Conservation (phyloP, 2,113 vertebrate species). For the Pogona vitticeps region DNA sequence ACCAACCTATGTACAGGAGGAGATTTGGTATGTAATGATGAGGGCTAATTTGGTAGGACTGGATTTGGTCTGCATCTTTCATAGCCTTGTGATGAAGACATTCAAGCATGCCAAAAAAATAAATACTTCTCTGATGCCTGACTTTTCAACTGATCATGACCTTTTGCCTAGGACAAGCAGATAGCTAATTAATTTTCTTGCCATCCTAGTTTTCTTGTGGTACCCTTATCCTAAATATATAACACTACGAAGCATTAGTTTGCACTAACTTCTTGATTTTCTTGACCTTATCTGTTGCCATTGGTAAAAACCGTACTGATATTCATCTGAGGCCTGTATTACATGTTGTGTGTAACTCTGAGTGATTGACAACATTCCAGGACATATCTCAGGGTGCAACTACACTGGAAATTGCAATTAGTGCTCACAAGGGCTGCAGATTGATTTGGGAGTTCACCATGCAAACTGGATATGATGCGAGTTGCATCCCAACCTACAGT, state of each 20-base stretch:
- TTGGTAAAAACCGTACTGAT: too few relatives aligned
- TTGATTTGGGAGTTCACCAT: too few relatives aligned
- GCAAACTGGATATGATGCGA: too few relatives aligned
- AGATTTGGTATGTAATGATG: neutral
- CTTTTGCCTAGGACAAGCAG: neutral
- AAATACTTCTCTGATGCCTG: neutral
- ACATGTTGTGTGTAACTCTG: too few relatives aligned
- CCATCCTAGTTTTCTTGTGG: too few relatives aligned
- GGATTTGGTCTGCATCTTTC: neutral
- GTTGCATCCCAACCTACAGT: too few relatives aligned
- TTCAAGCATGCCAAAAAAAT: neutral
- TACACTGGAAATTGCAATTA: too few relatives aligned
- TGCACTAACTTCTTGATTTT: neutral
- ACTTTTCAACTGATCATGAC: neutral
- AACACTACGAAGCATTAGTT: neutral
- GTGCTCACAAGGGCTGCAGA: too few relatives aligned
- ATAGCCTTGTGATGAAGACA: neutral
- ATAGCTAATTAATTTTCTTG: too few relatives aligned
- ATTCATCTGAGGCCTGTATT: too few relatives aligned
- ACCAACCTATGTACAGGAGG: neutral
- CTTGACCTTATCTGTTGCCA: conserved; percentile 23
- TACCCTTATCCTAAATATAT: neutral
- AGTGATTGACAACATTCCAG: too few relatives aligned
- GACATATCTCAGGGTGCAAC: too few relatives aligned
- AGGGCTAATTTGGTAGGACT: neutral